These are phyloP conservation scores for Daboia siamensis DNA, from an alignment of 2,113 vertebrate genomes.

Conservation along the genomic window DNA sequence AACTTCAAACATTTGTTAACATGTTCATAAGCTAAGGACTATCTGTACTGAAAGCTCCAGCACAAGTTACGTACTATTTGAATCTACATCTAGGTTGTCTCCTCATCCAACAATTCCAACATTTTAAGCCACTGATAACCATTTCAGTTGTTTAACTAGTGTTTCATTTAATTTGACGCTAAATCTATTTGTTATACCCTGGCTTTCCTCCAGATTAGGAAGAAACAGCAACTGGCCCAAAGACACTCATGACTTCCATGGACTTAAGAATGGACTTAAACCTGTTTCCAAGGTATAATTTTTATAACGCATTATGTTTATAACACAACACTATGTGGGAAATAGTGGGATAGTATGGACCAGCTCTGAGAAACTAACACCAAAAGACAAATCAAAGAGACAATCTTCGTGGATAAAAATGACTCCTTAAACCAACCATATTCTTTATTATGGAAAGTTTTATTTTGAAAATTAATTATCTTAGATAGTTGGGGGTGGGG, in stretches of 20 bases:
- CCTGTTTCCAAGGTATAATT: background rate
- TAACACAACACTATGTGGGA: background rate
- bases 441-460: background rate
- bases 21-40: background rate
- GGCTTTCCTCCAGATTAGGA: background rate
- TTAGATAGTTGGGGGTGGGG: background rate
- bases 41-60: background rate
- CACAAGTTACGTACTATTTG: background rate
- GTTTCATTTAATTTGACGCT: background rate
- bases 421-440: background rate
- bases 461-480: background rate
- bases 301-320: background rate
- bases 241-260: background rate
- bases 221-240: background rate
- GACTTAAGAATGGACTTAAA: background rate
- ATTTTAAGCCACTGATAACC: background rate
- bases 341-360: background rate
- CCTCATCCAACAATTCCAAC: background rate
- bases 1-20: background rate
- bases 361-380: background rate
- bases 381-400: background rate
- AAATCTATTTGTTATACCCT: background rate
- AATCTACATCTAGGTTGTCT: background rate
- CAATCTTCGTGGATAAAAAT: background rate
- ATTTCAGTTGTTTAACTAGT: background rate